Evolutionary conservation across 2,113 vertebrate genomes (phyloP).

Genomic region (Carassius gibelio): DNA sequence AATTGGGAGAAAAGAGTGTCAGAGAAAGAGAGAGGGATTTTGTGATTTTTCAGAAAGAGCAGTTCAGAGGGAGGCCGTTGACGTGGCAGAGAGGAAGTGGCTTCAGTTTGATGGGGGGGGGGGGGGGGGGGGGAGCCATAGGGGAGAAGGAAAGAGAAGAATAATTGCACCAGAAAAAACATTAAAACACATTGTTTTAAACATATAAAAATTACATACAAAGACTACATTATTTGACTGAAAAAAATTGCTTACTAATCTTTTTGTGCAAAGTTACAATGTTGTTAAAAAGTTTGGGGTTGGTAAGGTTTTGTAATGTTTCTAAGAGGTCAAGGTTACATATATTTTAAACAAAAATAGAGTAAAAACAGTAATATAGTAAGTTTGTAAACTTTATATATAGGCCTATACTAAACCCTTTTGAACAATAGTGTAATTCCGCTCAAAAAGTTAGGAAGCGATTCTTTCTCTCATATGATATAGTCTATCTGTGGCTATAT

Average conservation of each 20-base stretch:
- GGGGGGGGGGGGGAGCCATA: slow-evolving; percentile 25
- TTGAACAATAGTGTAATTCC: too few species aligned
- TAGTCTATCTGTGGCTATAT: too few species aligned
- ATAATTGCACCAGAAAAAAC: background rate
- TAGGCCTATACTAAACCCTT: too few species aligned
- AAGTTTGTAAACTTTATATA: too few species aligned
- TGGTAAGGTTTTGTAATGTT: background rate
- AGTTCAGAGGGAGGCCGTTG: slow-evolving; percentile 38
- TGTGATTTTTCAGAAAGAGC: slow-evolving; percentile 29
- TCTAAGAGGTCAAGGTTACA: background rate
- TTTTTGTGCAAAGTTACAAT: background rate
- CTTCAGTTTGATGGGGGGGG: slow-evolving; percentile 24
- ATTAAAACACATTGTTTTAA: background rate
- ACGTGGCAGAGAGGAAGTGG: slow-evolving; percentile 49
- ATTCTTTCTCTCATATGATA: too few species aligned
- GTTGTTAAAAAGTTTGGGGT: background rate
- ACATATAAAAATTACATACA: background rate
- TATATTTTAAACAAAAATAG: background rate
- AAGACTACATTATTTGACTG: background rate
- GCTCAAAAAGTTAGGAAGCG: too few species aligned
- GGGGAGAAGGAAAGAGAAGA: background rate
- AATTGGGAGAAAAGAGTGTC: background rate
- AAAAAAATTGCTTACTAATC: background rate
- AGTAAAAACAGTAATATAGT: background rate
- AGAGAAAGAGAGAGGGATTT: slow-evolving; percentile 21